Percentiles rank a stretch among this genome's conserved stretches.
phyloP scores from a whole-genome alignment of 2,113 vertebrate genomes.

The Eulemur macaco region DNA sequence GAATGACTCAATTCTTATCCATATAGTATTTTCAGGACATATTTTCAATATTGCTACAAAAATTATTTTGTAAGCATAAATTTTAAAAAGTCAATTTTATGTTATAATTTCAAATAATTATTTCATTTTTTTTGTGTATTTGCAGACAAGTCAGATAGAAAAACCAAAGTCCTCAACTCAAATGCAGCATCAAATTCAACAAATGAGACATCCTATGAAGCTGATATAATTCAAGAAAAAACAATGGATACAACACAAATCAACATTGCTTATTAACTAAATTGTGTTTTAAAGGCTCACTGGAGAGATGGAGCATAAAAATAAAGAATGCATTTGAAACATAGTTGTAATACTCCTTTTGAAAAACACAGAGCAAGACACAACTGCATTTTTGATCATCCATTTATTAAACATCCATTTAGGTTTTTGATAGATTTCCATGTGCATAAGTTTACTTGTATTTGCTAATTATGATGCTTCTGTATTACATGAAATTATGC shows the following conservation, averaged over 20 bases:
- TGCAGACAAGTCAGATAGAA: constrained; percentile 63
- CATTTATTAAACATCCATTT: constrained; percentile 52
- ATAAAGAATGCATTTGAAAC: constrained; percentile 58
- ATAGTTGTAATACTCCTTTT: background rate
- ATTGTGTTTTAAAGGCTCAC: constrained; percentile 23
- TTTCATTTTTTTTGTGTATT: constrained; percentile 52
- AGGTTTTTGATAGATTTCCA: constrained; percentile 29
- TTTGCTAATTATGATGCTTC: constrained; percentile 38
- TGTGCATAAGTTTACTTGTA: constrained; percentile 9
- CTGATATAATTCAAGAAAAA: constrained; percentile 60
- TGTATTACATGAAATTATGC: constrained; percentile 24
- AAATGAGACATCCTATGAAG: constrained; percentile 60
- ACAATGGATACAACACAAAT: constrained; percentile 42
- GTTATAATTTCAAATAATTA: background rate
- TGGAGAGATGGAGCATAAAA: constrained; percentile 28
- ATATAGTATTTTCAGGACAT: background rate
- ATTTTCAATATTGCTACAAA: background rate
- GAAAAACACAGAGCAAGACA: constrained; percentile 34
- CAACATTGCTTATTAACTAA: constrained; percentile 40
- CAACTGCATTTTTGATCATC: background rate
- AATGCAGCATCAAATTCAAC: constrained; percentile 63
- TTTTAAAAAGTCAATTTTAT: constrained; percentile 12
- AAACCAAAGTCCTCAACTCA: constrained; percentile 35
- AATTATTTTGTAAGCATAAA: constrained; percentile 5
- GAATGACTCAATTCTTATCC: background rate